Evolutionary conservation across 1,140 invertebrate species (phyloP).

Genomic region (Drosophila nasuta): DNA sequence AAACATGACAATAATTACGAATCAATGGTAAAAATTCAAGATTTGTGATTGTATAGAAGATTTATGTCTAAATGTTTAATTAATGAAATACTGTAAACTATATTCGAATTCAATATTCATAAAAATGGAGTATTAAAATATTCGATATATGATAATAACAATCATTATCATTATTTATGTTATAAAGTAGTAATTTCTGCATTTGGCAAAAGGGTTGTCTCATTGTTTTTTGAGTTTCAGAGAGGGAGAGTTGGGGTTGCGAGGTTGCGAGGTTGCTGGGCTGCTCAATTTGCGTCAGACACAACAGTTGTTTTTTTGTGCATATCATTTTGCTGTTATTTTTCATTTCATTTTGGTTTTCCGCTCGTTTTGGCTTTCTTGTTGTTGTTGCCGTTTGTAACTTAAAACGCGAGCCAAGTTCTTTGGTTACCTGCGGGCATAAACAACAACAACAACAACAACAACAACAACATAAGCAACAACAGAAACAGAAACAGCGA

Average conservation of each 20-base stretch:
- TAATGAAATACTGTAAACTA: too few species aligned
- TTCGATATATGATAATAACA: too few species aligned
- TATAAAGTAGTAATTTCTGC: too few species aligned
- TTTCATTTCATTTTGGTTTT: slow-evolving; percentile 7
- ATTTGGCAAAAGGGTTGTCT: too few species aligned
- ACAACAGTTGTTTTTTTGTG: slow-evolving; percentile 11
- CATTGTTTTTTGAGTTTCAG: too few species aligned
- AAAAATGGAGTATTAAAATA: too few species aligned
- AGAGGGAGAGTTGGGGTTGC: not conserved
- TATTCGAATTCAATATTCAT: too few species aligned
- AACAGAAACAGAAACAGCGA: not conserved
- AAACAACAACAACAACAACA: slow-evolving; percentile 28
- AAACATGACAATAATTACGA: too few species aligned
- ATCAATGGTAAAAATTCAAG: too few species aligned
- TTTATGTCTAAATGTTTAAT: too few species aligned
- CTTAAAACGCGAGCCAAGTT: slow-evolving; percentile 70
- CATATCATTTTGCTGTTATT: slow-evolving; percentile 21
- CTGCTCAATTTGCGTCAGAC: slow-evolving; percentile 65
- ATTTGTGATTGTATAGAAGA: too few species aligned
- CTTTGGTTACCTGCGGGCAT: slow-evolving; percentile 70
- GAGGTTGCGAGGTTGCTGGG: not conserved
- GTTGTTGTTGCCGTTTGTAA: slow-evolving; percentile 46
- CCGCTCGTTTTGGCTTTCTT: slow-evolving; percentile 7
- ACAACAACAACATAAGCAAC: slow-evolving; percentile 9
- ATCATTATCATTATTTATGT: too few species aligned